A percentile compares a stretch with the other conserved stretches of the same genome.
These are phyloP conservation scores for Trogon melanurus DNA, from an alignment of 2,113 vertebrate genomes.

Conservation along the genomic window DNA sequence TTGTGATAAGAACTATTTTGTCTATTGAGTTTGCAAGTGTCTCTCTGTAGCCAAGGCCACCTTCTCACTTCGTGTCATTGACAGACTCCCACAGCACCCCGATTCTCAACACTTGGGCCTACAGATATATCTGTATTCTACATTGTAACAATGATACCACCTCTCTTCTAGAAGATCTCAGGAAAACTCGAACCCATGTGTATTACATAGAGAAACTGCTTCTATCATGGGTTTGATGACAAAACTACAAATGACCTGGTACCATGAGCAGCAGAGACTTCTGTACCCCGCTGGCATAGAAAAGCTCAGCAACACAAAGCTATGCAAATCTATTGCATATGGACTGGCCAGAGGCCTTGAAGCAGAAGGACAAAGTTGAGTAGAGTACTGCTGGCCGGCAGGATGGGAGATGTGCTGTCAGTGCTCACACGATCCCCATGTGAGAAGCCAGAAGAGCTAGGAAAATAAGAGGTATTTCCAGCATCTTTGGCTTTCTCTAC, in stretches of 20 bases:
- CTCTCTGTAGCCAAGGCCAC: background rate
- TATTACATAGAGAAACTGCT: background rate
- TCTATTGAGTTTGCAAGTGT: background rate
- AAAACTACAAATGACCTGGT: background rate
- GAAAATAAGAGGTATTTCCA: background rate
- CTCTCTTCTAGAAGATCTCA: background rate
- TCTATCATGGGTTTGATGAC: background rate
- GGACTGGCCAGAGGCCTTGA: background rate
- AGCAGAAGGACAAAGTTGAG: background rate
- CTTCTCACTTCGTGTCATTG: fast-evolving
- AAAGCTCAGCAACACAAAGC: background rate
- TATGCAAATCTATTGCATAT: background rate
- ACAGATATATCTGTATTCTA: background rate
- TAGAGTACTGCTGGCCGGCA: background rate
- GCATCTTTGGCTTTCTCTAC: background rate
- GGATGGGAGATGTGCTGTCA: background rate
- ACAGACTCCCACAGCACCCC: background rate
- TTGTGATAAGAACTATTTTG: background rate
- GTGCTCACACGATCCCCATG: background rate
- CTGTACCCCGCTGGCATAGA: background rate
- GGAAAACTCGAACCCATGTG: background rate
- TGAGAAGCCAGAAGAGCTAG: background rate
- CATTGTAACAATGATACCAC: background rate
- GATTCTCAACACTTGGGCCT: background rate
- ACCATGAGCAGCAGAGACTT: background rate